Evolutionary conservation across 2,113 vertebrate species (phyloP).

Genomic region (Strix uralensis): DNA sequence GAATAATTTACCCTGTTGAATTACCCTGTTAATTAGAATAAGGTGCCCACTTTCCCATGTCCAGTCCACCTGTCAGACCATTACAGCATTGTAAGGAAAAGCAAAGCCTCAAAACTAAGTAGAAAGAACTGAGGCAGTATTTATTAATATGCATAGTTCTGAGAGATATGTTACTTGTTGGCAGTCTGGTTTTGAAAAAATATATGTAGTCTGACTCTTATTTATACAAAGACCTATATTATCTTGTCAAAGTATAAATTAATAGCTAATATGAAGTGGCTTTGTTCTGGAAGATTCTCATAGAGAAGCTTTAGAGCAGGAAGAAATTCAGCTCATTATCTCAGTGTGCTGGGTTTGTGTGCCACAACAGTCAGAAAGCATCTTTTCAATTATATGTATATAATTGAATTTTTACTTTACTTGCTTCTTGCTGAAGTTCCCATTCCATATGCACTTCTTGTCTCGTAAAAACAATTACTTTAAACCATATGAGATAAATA

Average conservation of each 20-base stretch:
- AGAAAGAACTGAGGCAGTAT: neutral
- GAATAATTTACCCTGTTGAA: neutral
- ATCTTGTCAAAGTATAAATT: neutral
- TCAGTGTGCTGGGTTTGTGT: neutral
- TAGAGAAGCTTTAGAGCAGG: neutral
- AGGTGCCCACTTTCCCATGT: neutral
- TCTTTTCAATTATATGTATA: conserved; percentile 29
- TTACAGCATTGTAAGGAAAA: neutral
- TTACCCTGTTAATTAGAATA: neutral
- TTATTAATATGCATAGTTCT: neutral
- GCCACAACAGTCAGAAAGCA: neutral
- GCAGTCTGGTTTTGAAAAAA: neutral
- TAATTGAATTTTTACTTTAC: conserved; percentile 27
- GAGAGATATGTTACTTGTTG: neutral
- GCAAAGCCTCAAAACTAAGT: neutral
- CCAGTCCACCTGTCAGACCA: neutral
- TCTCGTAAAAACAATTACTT: conserved; percentile 29
- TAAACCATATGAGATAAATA: conserved; percentile 46
- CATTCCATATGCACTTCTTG: conserved; percentile 30
- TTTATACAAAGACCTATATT: neutral
- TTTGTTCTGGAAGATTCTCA: neutral
- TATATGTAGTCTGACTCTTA: neutral
- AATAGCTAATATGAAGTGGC: neutral
- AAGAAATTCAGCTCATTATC: neutral
- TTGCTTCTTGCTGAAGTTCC: conserved; percentile 45